Base-by-base conservation (phyloP, 2,888 invertebrate species). In the Euproctis similis region DNA sequence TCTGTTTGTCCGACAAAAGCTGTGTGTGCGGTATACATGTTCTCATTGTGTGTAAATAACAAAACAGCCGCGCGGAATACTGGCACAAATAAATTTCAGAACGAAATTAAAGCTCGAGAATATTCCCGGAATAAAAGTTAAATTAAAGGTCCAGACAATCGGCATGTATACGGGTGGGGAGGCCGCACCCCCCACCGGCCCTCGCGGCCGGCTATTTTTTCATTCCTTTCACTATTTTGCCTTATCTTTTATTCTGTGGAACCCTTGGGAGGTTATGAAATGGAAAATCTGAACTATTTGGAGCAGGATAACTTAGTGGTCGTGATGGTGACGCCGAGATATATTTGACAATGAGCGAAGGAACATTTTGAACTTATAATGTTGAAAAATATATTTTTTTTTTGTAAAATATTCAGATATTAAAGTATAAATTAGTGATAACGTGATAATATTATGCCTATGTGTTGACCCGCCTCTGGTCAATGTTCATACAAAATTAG, bases 61-160 rank as follows among this genome's bases (percentile, higher is more conserved):
- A 45, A 49, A 37, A 41, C 8, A 20, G 48, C 54, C 48, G 53
- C 48, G 49, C 53, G 53, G 42, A 49, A 52, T 59, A 47, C 52
- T 55, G 46, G 57, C 52, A 34, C 50, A 48, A 61, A 61, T 54
- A 49, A 53, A 53, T 49, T 52, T 34, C 46, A 42, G 41, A 49
- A 47, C 45, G 40, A 47, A 60, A 61, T 64, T 46, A 59, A 46
- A 45, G 45, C 36, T 33, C n/a, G n/a, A 31, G 35, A 34, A n/a
- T 8, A 19, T 19, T 8, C 19, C n/a, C 8, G 19, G 38, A 48
- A 63, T 55, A 42, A 55, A 64, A 62, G 57, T 60, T 60, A 60
- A 59, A 66, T 66, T 49, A 61, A 46, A 60, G 55, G 52, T 17
- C 48, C 36, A 38, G 34, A 42, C 36, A 34, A 39, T 37, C 35